Base-by-base conservation (phyloP, 2,888 invertebrate genomes). In the Steinernema hermaphroditum region DNA sequence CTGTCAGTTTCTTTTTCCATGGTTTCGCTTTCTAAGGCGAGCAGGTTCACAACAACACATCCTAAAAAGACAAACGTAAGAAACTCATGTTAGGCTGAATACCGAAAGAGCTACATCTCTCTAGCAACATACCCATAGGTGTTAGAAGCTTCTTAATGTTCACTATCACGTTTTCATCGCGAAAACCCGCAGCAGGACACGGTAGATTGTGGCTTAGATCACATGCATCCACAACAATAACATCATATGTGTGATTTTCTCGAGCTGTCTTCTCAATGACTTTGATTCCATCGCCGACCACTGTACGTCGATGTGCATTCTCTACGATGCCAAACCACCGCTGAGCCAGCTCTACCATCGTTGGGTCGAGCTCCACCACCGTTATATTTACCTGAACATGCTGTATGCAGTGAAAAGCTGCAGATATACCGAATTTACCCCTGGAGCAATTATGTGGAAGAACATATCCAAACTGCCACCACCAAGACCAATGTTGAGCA, bases 401-500 rank as follows among this genome's bases (percentile, higher is more conserved):
- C 43, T 9, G 9, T 41, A 41, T 9, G 43, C 43, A 41, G 43
- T 16, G 43, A 41, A 41, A 41, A 41, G 43, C 43, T 41, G 43
- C 43, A 41, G 16, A 41, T 16, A 41, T 9, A 41, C 43, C 16
- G 9, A 41, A 41, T 32, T 32, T 34, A 62, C 62, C 62, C 78
- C 75, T 19, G 82, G 83, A 46, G 76, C 75, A 14, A 71, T 22
- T 9, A 62, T 70, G 72, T 82, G 80, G n/a, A 82, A 70, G 37
- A 83, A 84, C 81, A 83, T 82, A 71, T 83, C 82, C 22, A 81
- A 68, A 70, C 79, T 78, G 34, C 84, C 84, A 14, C 84, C 84
- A 14, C 84, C 84, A 0, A 84, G 69, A 8, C 84, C 84, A 57
- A 84, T 78, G 19, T 73, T 54, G 1, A 81, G 19, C 49, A 81